A percentile compares a stretch with the other conserved stretches of the same genome.
phyloP scores from a whole-genome alignment of 2,113 vertebrate species.

The Oxyruncus cristatus region DNA sequence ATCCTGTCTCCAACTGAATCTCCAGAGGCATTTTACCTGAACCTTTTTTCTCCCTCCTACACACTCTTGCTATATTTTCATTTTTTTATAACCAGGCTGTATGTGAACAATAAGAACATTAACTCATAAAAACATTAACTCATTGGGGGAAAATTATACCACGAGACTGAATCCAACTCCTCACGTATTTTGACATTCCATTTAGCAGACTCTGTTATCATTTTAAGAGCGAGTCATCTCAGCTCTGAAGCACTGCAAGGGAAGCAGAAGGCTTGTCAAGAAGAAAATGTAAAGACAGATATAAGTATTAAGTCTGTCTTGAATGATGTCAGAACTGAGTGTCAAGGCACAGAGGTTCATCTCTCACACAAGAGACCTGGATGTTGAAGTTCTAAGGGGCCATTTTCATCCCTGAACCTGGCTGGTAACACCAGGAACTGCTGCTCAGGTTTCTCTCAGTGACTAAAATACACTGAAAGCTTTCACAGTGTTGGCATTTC shows the following conservation, averaged over 20 bases:
- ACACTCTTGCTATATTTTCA: background rate
- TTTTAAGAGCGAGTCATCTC: conserved; percentile 11
- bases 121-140: conserved; percentile 36
- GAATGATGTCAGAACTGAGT: background rate
- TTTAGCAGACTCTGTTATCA: background rate
- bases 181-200: conserved; percentile 8
- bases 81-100: background rate
- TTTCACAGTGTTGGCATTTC: background rate
- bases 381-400: background rate
- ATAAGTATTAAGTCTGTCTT: background rate
- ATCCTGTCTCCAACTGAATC: background rate
- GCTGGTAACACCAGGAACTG: background rate
- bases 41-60: conserved; percentile 16
- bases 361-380: background rate
- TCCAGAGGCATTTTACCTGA: conserved; percentile 19
- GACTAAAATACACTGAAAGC: background rate
- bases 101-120: background rate
- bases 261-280: background rate
- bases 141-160: background rate
- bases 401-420: background rate
- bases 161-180: background rate
- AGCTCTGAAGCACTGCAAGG: conserved; percentile 2
- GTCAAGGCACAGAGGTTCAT: background rate
- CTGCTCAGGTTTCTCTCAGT: background rate
- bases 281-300: background rate